Evolutionary conservation across 1,140 invertebrate species (phyloP).

Genomic region (Calosoma granatense): DNA sequence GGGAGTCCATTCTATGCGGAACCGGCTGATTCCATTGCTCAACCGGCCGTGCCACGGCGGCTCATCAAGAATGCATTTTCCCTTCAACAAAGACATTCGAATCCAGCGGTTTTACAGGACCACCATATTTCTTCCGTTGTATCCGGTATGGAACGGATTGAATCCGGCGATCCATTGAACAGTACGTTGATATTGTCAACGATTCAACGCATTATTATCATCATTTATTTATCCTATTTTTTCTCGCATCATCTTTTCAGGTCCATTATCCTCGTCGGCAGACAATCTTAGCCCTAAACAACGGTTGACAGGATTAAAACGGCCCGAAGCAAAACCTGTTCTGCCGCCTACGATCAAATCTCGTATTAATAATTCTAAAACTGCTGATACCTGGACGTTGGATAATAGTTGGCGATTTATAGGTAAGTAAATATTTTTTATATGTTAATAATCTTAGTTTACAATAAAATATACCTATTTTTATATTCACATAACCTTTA

Average conservation of each 20-base stretch:
- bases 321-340: slow-evolving; percentile 56
- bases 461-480: no score
- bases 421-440: slow-evolving; percentile 47
- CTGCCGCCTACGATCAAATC: slow-evolving; percentile 55
- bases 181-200: slow-evolving; percentile 17
- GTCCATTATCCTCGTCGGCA: slow-evolving; percentile 52
- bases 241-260: not conserved
- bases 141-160: slow-evolving; percentile 43
- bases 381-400: slow-evolving; percentile 65
- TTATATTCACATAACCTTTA: no score
- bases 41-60: slow-evolving; percentile 24
- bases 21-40: slow-evolving; percentile 73
- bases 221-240: slow-evolving; percentile 12
- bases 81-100: slow-evolving; percentile 46
- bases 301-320: slow-evolving; percentile 34
- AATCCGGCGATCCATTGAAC: slow-evolving; percentile 42
- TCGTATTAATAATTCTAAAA: slow-evolving; percentile 37
- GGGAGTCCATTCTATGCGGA: slow-evolving; percentile 86
- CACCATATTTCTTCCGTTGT: slow-evolving; percentile 34
- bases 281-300: slow-evolving; percentile 49
- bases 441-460: not conserved
- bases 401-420: slow-evolving; percentile 84
- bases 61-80: slow-evolving; percentile 21
- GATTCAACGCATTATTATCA: not conserved
- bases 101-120: slow-evolving; percentile 44